Evolutionary conservation across 2,113 vertebrate genomes (phyloP).

Genomic region (Noctilio leporinus): DNA sequence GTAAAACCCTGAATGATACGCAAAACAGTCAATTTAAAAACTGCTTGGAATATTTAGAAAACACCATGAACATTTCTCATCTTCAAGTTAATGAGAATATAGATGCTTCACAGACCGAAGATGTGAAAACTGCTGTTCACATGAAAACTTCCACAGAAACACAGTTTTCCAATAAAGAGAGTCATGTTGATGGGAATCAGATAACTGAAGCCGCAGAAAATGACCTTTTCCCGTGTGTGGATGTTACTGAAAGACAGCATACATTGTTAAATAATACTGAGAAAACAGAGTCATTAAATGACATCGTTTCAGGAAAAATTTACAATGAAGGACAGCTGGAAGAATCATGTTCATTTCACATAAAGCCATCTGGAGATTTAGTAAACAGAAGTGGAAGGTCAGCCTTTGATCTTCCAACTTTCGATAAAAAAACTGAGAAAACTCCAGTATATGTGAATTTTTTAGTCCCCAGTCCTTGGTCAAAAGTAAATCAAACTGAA

Average conservation of each 20-base stretch:
- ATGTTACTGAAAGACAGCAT: constrained; percentile 58
- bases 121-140: constrained; percentile 19
- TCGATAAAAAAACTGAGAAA: constrained; percentile 79
- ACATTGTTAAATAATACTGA: constrained; percentile 61
- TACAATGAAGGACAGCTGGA: constrained; percentile 73
- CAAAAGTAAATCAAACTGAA: constrained; percentile 77
- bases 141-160: constrained; percentile 34
- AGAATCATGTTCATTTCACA: constrained; percentile 72
- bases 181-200: constrained; percentile 44
- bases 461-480: constrained; percentile 64
- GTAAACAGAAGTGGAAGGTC: constrained; percentile 75
- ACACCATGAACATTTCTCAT: not conserved
- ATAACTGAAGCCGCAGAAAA: constrained; percentile 40
- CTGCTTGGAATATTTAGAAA: constrained; percentile 22
- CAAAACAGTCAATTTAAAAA: constrained; percentile 16
- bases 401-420: constrained; percentile 78
- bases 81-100: constrained; percentile 11
- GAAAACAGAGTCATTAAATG: constrained; percentile 57
- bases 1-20: not conserved
- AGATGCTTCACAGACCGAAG: constrained; percentile 44
- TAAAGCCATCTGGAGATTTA: constrained; percentile 72
- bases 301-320: constrained; percentile 66
- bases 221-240: constrained; percentile 36
- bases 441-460: constrained; percentile 65
- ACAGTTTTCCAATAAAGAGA: constrained; percentile 44